Base-by-base conservation (phyloP, 1,140 invertebrate species). In the Sarcophaga bullata region DNA sequence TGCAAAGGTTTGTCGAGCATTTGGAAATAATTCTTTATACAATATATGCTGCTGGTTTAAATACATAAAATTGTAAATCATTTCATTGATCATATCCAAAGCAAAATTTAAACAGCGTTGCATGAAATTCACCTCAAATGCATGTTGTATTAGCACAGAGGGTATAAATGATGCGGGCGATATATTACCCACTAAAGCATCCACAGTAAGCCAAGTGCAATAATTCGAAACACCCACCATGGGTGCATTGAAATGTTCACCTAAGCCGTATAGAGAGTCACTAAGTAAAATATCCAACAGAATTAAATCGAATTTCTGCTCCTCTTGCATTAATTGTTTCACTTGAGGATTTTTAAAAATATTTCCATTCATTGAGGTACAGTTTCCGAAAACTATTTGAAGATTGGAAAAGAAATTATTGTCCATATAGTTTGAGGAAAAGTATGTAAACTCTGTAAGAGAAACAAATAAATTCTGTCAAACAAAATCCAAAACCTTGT, bases 31-130 rank as follows among this genome's bases (percentile, higher is more conserved):
- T 80, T 90, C 85, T 8, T 88, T 84, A 17, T 91, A 87, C 3
- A 92, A 13, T 49, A 82, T 13, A 58, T 90, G 81, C 1, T 91
- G 91, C 7, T 73, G 72, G 0, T 90, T 88, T 48, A 86, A 50
- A 8, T 85, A 80, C 0, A 85, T 6, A 80, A 84, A 84, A 7
- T 75, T 80, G 76, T 82, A 82, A 82, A 84, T 84, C 73, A 87
- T 7, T 80, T 86, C 82, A 3, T 81, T 73, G 0, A 87, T 8
- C 0, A 83, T n/a, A 3, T 85, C 80, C 11, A 85, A 84, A 81
- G 87, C 82, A n/a, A 88, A 78, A 84, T 93, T 92, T 46, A 84
- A 62, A 8, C 90, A 4, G 11, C 92, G 85, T 73, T 92, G 84
- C 6, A 17, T 82, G 48, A 91, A 91, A 11, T 80, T 87, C 91